A percentile compares a stretch with the other conserved stretches of the same genome.
These are phyloP conservation scores for Pollimyrus isidori DNA, from an alignment of 2,113 vertebrate genomes.

Conservation along the genomic window DNA sequence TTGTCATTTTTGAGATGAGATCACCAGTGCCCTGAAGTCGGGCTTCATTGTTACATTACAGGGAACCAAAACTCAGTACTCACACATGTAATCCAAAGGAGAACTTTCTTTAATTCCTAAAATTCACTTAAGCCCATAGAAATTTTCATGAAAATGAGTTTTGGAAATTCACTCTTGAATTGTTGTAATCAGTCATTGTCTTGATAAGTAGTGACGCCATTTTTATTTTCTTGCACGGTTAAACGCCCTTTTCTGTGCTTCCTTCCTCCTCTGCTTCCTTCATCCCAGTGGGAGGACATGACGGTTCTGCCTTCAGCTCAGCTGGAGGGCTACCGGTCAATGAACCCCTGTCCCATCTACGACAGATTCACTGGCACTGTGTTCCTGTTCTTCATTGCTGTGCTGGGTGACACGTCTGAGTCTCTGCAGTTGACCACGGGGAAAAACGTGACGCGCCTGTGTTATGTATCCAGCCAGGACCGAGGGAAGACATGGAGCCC, in stretches of 20 bases:
- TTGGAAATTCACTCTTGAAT: not conserved
- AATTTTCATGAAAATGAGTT: not conserved
- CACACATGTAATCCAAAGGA: not conserved
- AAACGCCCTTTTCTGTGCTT: not conserved
- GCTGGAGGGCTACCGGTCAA: constrained; percentile 78
- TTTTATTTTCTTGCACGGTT: not conserved
- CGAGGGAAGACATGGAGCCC: constrained; percentile 75
- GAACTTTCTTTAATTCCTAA: not conserved
- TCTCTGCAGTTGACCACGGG: constrained; percentile 78
- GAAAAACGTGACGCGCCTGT: constrained; percentile 79
- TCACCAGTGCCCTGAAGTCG: not conserved
- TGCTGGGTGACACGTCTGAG: constrained; percentile 75
- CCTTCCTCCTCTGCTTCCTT: not conserved
- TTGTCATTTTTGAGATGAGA: not conserved
- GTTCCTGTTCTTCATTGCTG: constrained; percentile 88
- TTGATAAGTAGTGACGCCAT: not conserved
- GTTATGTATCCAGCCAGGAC: constrained; percentile 73
- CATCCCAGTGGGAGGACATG: constrained; percentile 79
- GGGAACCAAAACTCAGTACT: not conserved
- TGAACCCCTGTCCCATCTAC: constrained; percentile 90
- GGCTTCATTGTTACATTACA: not conserved
- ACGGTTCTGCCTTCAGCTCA: constrained; percentile 64
- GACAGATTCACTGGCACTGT: constrained; percentile 63
- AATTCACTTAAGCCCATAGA: not conserved
- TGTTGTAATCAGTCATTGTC: not conserved